Percentiles rank a stretch among this genome's conserved stretches.
Conservation (phyloP, 2,888 invertebrate genomes). For the Brachypalpus laphriformis region DNA sequence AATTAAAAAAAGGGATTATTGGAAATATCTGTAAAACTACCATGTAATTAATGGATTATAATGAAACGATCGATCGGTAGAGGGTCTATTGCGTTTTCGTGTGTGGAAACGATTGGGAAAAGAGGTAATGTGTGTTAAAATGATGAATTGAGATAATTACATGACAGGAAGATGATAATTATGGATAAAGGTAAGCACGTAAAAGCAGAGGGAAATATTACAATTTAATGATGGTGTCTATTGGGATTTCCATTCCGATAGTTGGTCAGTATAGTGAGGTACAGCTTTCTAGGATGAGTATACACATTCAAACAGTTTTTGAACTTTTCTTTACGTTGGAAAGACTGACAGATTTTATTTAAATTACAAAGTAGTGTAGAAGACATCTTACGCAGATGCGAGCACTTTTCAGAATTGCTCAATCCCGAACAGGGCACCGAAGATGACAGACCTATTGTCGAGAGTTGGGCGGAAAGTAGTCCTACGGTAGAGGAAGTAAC, state of each 20-base stretch:
- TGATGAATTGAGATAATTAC: constrained; percentile 65
- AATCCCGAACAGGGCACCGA: no score
- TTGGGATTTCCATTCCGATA: background rate
- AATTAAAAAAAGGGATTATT: constrained; percentile 73
- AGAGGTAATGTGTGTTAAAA: constrained; percentile 57
- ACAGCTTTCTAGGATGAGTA: no score
- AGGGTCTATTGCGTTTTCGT: constrained; percentile 27
- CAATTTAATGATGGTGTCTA: background rate
- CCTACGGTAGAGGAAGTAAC: no score
- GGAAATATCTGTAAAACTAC: constrained; percentile 70
- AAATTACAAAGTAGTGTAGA: no score
- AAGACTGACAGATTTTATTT: no score
- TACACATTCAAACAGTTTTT: no score
- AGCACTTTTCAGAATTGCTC: no score
- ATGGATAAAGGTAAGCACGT: constrained; percentile 14
- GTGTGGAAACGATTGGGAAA: background rate
- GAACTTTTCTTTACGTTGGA: no score
- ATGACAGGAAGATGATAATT: constrained; percentile 44
- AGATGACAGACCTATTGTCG: no score
- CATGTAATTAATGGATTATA: constrained; percentile 74
- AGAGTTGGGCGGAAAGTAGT: no score
- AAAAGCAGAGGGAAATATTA: background rate
- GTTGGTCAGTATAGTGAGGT: background rate
- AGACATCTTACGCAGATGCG: no score
- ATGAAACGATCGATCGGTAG: constrained; percentile 49